A percentile compares a stretch with the other conserved stretches of the same genome.
These are phyloP conservation scores for Drosophila borborema DNA, from an alignment of 2,888 invertebrate genomes.

Conservation along the genomic window DNA sequence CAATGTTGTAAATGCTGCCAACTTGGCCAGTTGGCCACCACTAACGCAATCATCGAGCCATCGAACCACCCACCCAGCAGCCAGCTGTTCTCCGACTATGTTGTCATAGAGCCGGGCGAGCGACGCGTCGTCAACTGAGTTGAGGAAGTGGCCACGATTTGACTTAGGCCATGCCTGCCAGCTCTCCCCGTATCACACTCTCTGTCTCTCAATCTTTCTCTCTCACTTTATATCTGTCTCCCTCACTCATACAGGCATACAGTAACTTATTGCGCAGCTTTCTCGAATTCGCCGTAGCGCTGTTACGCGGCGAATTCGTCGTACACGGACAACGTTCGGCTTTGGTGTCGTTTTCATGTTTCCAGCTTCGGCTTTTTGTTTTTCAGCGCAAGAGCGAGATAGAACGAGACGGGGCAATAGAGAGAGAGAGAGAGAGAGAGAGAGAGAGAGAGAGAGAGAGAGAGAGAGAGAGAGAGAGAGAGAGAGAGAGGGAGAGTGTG, in stretches of 20 bases:
- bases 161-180: constrained; percentile 35
- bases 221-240: background rate
- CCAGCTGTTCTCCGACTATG: constrained; percentile 19
- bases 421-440: background rate
- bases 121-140: constrained; percentile 26
- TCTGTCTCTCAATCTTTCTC: background rate
- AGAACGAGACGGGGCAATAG: too few species aligned
- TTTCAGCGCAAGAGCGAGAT: background rate
- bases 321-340: constrained; percentile 39
- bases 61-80: background rate
- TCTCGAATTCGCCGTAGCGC: constrained; percentile 66
- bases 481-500: background rate
- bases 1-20: constrained; percentile 69
- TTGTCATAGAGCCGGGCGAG: constrained; percentile 31
- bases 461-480: background rate
- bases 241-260: background rate
- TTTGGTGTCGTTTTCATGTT: constrained; percentile 17
- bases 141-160: constrained; percentile 51
- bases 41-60: background rate
- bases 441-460: background rate
- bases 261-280: constrained; percentile 30
- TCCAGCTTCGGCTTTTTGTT: constrained; percentile 8
- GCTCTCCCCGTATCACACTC: background rate
- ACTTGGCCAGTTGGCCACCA: constrained; percentile 49
- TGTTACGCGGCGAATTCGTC: constrained; percentile 53